These are phyloP conservation scores for Emmelina monodactyla DNA, from an alignment of 2,888 invertebrate genomes.

Conservation along the genomic window DNA sequence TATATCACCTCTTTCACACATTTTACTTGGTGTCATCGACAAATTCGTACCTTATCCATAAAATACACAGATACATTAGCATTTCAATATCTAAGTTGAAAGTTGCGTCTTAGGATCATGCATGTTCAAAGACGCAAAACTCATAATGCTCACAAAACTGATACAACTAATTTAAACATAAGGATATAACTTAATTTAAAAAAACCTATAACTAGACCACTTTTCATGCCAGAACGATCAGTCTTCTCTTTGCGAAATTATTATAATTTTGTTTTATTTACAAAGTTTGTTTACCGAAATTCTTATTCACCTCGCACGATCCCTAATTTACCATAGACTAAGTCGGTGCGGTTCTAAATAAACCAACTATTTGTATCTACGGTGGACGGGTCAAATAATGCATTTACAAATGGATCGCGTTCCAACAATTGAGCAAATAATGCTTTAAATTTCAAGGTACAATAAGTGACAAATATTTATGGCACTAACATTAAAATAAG, in stretches of 20 bases:
- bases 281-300: conserved; percentile 23
- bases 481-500: conserved; percentile 37
- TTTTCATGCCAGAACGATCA: conserved; percentile 57
- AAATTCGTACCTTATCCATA: too few species aligned
- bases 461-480: conserved; percentile 27
- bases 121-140: too few species aligned
- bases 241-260: conserved; percentile 64
- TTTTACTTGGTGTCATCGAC: too few species aligned
- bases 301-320: conserved; percentile 5
- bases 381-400: conserved; percentile 42
- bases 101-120: too few species aligned
- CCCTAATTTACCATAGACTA: conserved; percentile 28
- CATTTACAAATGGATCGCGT: conserved; percentile 17
- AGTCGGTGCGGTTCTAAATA: conserved; percentile 13
- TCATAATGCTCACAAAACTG: too few species aligned
- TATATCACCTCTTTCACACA: too few species aligned
- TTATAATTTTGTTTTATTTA: conserved; percentile 45
- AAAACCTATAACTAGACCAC: conserved; percentile 50
- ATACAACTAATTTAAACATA: neutral
- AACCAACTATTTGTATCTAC: conserved; percentile 30
- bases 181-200: conserved; percentile 6
- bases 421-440: conserved; percentile 34
- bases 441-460: conserved; percentile 20
- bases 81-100: too few species aligned
- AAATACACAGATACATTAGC: too few species aligned